Evolutionary conservation across 2,797 vertebrate species (phyloP), one percentile per base, ranked within the genome.

Genomic region (Myripristis murdjan): DNA sequence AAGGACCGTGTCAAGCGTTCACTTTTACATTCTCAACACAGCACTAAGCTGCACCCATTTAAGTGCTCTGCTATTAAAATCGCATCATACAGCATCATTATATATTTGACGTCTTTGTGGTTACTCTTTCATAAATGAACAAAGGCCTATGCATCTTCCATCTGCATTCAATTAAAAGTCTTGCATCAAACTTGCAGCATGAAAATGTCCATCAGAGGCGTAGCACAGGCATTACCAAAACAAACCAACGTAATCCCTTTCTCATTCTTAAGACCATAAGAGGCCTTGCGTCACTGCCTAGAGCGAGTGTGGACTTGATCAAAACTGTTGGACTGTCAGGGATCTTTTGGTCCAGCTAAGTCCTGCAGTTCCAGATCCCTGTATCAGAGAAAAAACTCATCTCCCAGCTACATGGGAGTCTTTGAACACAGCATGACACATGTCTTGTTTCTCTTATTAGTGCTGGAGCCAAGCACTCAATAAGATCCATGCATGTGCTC

Each of bases 361-460:
- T 46, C 33, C 14, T 69, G 33, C 33, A 37, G 44, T 61, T 22
- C 28, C 41, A 67, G 52, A 58, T 33, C 16, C 15, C 51, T 14
- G 43, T 48, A 43, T 66, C 48, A 62, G 33, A 61, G 33, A n/a
- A 48, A 26, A 15, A 14, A 9, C 39, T 47, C 26, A 56, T 74
- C 48, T 53, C 53, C 4, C 12, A 65, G 37, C 35, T 56, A 54
- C 15, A 35, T 31, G 41, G 39, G 43, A 54, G 47, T 79, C 64
- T 81, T 81, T 81, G 64, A 84, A 31, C 51, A 53, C 51, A 5
- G 51, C 51, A 31, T 28, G 51, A 5, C 51, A 10, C 54, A 60
- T 56, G 8, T 41, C 74, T 46, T 64, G 41, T 59, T 80, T 46
- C 7, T 51, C 28, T 35, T n/a, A n/a, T n/a, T n/a, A n/a, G n/a